phyloP scores from a whole-genome alignment of 1,140 invertebrate genomes.

The Centruroides sculpturatus region DNA sequence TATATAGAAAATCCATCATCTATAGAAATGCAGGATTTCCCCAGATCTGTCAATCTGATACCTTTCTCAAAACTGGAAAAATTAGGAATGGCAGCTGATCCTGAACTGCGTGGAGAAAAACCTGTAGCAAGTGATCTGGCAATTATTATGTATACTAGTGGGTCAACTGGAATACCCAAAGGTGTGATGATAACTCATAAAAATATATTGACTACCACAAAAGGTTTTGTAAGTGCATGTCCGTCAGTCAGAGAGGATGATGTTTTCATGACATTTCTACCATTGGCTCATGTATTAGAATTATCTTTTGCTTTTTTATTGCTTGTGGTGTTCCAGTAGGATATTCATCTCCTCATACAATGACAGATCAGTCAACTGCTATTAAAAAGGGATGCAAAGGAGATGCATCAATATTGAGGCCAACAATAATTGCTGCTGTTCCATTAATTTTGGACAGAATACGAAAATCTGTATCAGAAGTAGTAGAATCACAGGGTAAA shows the following conservation, averaged over 20 bases:
- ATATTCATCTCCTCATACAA: slow-evolving; percentile 86
- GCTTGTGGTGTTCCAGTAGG: slow-evolving; percentile 77
- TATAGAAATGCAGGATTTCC: slow-evolving; percentile 15
- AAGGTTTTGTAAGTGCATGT: slow-evolving; percentile 45
- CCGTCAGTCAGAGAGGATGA: slow-evolving; percentile 41
- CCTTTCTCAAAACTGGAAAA: slow-evolving; percentile 21
- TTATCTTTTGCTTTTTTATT: slow-evolving; percentile 48
- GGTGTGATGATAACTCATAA: slow-evolving; percentile 21
- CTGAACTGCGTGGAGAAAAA: slow-evolving; percentile 29
- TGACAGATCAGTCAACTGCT: slow-evolving; percentile 89
- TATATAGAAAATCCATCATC: slow-evolving; percentile 65
- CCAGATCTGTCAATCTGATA: slow-evolving; percentile 19
- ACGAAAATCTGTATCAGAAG: slow-evolving; percentile 28
- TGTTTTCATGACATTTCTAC: slow-evolving; percentile 86
- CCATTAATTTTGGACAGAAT: slow-evolving; percentile 30
- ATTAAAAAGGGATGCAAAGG: too few species aligned
- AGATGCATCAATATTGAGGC: too few species aligned
- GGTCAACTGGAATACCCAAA: slow-evolving; percentile 82
- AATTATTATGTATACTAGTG: slow-evolving; percentile 93
- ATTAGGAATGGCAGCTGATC: slow-evolving; percentile 17
- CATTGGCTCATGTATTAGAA: slow-evolving; percentile 95
- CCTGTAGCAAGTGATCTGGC: slow-evolving; percentile 61
- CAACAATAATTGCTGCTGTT: too few species aligned
- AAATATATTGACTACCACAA: slow-evolving; percentile 32
- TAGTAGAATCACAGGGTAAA: slow-evolving; percentile 21